A percentile compares a stretch with the other conserved stretches of the same genome.
These are phyloP conservation scores for Aphelinus atriplicis DNA, from an alignment of 1,140 invertebrate genomes.

Conservation along the genomic window DNA sequence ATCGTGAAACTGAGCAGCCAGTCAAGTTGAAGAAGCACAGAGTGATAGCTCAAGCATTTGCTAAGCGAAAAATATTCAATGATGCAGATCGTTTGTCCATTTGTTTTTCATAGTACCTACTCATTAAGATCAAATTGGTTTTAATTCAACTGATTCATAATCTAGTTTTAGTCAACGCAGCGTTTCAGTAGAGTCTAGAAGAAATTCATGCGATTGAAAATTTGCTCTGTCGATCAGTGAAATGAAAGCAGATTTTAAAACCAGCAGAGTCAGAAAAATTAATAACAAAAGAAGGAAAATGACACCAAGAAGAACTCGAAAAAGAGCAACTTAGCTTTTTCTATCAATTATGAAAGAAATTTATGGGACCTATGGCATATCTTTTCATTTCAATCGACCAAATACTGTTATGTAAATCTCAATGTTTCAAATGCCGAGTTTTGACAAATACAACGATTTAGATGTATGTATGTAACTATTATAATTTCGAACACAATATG, in stretches of 20 bases:
- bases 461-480: constrained; percentile 10
- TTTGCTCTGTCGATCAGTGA: constrained; percentile 84
- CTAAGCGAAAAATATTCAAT: constrained; percentile 86
- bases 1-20: constrained; percentile 77
- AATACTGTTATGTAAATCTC: constrained; percentile 10
- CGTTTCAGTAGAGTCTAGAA: constrained; percentile 82
- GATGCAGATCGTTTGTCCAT: constrained; percentile 85
- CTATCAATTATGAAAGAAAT: constrained; percentile 18
- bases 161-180: constrained; percentile 81
- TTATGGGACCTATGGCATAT: constrained; percentile 34
- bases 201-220: constrained; percentile 87
- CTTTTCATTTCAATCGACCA: constrained; percentile 25
- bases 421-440: constrained; percentile 20
- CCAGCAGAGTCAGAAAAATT: constrained; percentile 64
- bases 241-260: constrained; percentile 72
- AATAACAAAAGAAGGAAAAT: constrained; percentile 43
- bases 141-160: constrained; percentile 81
- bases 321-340: constrained; percentile 30
- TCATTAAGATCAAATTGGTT: constrained; percentile 88
- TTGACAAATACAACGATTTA: constrained; percentile 12
- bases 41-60: constrained; percentile 89
- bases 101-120: constrained; percentile 85
- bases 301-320: constrained; percentile 34
- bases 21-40: constrained; percentile 86
- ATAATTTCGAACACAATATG: constrained; percentile 12